Percentiles rank a stretch among this genome's conserved stretches.
Evolutionary conservation across 2,797 vertebrate species (phyloP).

Genomic region (Pseudochaenichthys georgianus): DNA sequence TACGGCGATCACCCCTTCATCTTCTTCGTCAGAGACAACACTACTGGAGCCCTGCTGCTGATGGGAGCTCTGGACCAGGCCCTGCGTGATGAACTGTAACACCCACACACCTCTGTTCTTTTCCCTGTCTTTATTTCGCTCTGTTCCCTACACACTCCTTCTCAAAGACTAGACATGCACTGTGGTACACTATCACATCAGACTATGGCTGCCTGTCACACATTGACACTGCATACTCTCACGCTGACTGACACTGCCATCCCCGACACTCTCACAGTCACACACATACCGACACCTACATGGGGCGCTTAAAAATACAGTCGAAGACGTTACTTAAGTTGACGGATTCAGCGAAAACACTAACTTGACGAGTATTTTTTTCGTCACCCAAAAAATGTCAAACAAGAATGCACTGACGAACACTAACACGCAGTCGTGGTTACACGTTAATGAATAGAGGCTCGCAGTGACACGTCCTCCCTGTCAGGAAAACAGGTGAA

Average conservation of each 20-base stretch:
- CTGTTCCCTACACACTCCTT: slow-evolving; percentile 3
- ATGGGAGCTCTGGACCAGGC: slow-evolving; percentile 78
- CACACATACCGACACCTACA: slow-evolving; percentile 37
- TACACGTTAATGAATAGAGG: slow-evolving; percentile 32
- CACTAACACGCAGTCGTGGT: slow-evolving; percentile 38
- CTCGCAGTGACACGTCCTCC: slow-evolving; percentile 28
- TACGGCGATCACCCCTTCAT: slow-evolving; percentile 81
- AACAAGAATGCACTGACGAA: slow-evolving; percentile 42
- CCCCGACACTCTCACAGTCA: slow-evolving; percentile 48
- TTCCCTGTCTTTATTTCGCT: slow-evolving; percentile 5
- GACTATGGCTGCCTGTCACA: slow-evolving; percentile 66
- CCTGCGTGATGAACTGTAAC: slow-evolving; percentile 79
- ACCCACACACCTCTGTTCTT: neutral
- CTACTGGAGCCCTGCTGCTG: slow-evolving; percentile 75
- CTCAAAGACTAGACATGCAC: slow-evolving; percentile 65
- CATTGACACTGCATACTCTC: too few relatives aligned
- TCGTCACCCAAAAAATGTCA: neutral
- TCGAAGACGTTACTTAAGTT: slow-evolving; percentile 52
- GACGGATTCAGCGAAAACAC: slow-evolving; percentile 45
- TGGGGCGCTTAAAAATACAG: slow-evolving; percentile 53
- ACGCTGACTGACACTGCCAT: slow-evolving; percentile 63
- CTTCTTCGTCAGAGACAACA: slow-evolving; percentile 72
- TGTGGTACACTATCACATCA: slow-evolving; percentile 60
- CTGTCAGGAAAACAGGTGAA: slow-evolving; percentile 37
- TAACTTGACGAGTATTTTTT: slow-evolving; percentile 42